These are phyloP conservation scores for Trachelus iudaicus DNA, from an alignment of 2,888 invertebrate genomes.

Conservation along the genomic window DNA sequence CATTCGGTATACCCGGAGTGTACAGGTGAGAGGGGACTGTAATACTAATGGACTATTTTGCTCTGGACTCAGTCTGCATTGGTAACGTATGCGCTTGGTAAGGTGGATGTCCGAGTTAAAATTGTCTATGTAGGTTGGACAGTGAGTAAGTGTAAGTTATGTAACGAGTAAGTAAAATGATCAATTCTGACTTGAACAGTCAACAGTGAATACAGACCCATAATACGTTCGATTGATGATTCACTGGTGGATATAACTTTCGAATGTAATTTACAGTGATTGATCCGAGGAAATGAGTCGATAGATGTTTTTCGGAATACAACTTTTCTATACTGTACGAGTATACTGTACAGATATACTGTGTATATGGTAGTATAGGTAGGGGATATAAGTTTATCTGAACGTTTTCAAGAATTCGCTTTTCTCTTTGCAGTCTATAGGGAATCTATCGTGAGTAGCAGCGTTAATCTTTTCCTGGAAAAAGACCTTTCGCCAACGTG, in stretches of 20 bases:
- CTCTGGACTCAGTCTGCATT: neutral
- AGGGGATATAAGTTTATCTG: neutral
- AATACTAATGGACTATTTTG: neutral
- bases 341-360: neutral
- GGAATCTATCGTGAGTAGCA: neutral
- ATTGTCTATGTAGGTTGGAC: neutral
- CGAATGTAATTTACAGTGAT: neutral
- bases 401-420: neutral
- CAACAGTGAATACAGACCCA: neutral
- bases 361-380: neutral
- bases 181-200: neutral
- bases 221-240: neutral
- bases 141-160: neutral
- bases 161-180: neutral
- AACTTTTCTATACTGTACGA: neutral
- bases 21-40: neutral
- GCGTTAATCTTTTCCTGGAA: neutral
- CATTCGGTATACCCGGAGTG: neutral
- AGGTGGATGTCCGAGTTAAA: neutral
- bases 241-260: neutral
- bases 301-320: neutral
- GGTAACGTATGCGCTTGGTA: neutral
- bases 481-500: conserved; percentile 4
- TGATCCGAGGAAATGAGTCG: neutral
- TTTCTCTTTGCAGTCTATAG: neutral